Percentiles rank a stretch among this genome's conserved stretches.
Evolutionary conservation across 37 sponge, comb jelly and placozoan genomes (phyloP).

Genomic region (Diacarnus erythraeanus): DNA sequence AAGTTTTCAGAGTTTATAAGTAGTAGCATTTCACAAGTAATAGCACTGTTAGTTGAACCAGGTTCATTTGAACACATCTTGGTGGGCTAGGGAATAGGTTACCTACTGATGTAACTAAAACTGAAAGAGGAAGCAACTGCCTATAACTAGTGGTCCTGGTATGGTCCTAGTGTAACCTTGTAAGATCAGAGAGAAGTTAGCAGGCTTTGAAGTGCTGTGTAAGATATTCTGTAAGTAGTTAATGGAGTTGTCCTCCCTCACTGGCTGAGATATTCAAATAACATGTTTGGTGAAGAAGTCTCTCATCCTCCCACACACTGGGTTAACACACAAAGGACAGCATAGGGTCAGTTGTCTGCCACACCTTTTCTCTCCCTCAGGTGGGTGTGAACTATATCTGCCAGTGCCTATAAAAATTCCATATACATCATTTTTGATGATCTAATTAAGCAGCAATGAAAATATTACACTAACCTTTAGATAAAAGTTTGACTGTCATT

Average conservation of each 20-base stretch:
- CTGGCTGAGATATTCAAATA: not conserved
- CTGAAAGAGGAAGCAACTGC: too few species aligned
- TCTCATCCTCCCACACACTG: not conserved
- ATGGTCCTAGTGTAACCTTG: too few species aligned
- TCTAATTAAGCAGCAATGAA: constrained; percentile 78
- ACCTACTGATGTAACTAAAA: too few species aligned
- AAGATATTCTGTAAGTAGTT: not conserved
- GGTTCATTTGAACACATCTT: too few species aligned
- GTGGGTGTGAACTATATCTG: constrained; percentile 78
- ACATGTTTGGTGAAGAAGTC: not conserved
- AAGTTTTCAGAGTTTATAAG: too few species aligned
- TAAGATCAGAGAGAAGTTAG: too few species aligned
- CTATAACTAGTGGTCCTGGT: too few species aligned
- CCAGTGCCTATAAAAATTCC: constrained; percentile 58
- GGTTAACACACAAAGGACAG: constrained; percentile 68
- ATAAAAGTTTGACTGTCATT: constrained; percentile 82
- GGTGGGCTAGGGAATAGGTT: too few species aligned
- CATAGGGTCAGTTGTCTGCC: constrained; percentile 75
- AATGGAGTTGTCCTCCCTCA: not conserved
- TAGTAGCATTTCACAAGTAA: too few species aligned
- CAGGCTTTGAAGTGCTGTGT: too few species aligned
- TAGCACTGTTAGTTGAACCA: too few species aligned
- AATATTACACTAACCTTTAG: too few species aligned
- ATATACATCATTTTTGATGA: constrained; percentile 14
- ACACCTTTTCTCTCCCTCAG: constrained; percentile 32